phyloP scores from a whole-genome alignment of 2,888 invertebrate species.

The Spisula solida region DNA sequence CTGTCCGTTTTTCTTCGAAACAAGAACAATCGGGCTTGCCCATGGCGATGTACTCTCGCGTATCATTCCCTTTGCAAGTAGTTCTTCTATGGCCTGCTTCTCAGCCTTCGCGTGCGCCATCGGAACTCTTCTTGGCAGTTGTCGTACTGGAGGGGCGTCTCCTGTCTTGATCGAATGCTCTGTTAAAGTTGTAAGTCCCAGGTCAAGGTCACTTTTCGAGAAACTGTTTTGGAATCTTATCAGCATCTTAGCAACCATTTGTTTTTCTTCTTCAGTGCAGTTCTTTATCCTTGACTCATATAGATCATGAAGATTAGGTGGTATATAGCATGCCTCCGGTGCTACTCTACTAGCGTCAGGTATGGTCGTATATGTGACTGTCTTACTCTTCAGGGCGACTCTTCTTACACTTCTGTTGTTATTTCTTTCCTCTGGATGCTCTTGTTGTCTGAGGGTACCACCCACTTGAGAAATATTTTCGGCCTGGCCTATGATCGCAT shows the following conservation, averaged over 20 bases:
- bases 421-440: neutral
- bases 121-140: conserved; percentile 45
- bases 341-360: too few species aligned
- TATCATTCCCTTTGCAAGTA: conserved; percentile 45
- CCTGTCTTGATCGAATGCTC: conserved; percentile 46
- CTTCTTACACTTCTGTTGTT: neutral
- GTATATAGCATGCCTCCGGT: neutral
- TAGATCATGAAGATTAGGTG: neutral
- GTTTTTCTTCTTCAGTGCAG: neutral
- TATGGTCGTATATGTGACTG: too few species aligned
- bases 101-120: conserved; percentile 43
- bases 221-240: neutral
- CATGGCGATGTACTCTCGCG: conserved; percentile 48
- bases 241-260: neutral
- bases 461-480: neutral
- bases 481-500: neutral
- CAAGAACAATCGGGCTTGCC: conserved; percentile 39
- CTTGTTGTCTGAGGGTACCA: neutral
- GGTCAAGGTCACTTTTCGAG: conserved; percentile 23
- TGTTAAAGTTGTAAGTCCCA: conserved; percentile 33
- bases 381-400: neutral
- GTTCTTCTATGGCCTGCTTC: conserved; percentile 46
- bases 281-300: neutral
- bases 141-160: conserved; percentile 46
- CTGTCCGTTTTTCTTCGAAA: conserved; percentile 31